These are phyloP conservation scores for Speoplatyrhinus poulsoni DNA, from an alignment of 2,113 vertebrate species.

Conservation along the genomic window DNA sequence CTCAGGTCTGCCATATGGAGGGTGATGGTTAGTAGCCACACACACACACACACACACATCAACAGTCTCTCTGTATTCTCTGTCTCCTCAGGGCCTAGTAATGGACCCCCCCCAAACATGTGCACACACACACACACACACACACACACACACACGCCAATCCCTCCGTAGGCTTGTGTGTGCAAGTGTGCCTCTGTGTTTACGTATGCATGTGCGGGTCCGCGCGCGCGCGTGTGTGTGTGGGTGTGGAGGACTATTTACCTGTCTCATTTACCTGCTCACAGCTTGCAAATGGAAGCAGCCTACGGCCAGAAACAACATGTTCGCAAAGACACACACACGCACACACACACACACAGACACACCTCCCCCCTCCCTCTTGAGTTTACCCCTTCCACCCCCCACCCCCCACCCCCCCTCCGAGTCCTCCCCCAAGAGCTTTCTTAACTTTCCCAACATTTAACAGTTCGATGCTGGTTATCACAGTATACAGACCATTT, in stretches of 20 bases:
- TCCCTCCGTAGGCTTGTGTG: slow-evolving; percentile 50
- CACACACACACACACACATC: neutral
- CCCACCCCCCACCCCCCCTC: neutral
- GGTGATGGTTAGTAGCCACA: neutral
- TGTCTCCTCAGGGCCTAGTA: no score
- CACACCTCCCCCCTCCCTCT: neutral
- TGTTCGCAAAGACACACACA: neutral
- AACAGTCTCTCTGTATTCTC: slow-evolving; percentile 22
- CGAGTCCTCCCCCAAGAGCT: neutral
- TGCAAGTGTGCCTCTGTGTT: slow-evolving; percentile 8
- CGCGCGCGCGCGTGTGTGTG: slow-evolving; percentile 10
- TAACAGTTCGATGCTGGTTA: no score
- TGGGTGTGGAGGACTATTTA: slow-evolving; percentile 46
- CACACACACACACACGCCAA: slow-evolving; percentile 7
- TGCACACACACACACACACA: neutral
- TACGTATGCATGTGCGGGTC: slow-evolving; percentile 4
- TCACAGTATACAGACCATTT: no score
- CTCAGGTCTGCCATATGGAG: slow-evolving; percentile 59
- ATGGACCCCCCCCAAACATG: slow-evolving; percentile 25
- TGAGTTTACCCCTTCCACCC: neutral
- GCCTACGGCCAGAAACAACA: slow-evolving; percentile 23
- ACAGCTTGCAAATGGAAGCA: slow-evolving; percentile 59
- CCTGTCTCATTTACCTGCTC: slow-evolving; percentile 77
- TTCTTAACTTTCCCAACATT: no score
- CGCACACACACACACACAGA: neutral